These are phyloP conservation scores for Kuschelorhynchus macadamiae DNA, from an alignment of 2,888 invertebrate species.

Conservation along the genomic window DNA sequence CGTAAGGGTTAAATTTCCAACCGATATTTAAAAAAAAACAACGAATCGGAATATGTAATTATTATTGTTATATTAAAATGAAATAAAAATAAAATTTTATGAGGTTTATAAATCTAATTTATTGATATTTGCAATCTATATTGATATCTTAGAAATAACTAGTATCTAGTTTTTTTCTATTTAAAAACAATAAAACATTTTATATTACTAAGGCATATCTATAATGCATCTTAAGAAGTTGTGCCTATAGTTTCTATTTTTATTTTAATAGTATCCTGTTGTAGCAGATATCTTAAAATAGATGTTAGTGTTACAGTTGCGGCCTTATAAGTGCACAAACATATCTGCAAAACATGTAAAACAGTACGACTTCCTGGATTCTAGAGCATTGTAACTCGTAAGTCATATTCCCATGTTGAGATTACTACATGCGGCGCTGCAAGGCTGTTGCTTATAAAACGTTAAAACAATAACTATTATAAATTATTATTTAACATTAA, in stretches of 20 bases:
- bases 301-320: not conserved
- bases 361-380: constrained; percentile 32
- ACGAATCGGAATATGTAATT: no score
- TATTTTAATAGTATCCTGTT: constrained; percentile 3
- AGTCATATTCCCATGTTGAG: constrained; percentile 32
- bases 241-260: not conserved
- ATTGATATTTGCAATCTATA: no score
- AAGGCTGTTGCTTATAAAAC: constrained; percentile 29
- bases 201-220: no score
- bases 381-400: constrained; percentile 29
- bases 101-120: no score
- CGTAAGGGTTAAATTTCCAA: no score
- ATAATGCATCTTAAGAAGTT: not conserved
- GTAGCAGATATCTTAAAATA: constrained; percentile 5
- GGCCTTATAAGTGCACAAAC: constrained; percentile 17
- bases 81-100: no score
- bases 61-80: no score
- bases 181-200: no score
- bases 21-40: no score
- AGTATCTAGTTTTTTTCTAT: no score
- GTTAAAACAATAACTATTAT: constrained; percentile 34
- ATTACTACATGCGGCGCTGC: constrained; percentile 19
- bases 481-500: constrained; percentile 34
- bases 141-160: no score
- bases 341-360: constrained; percentile 18